Evolutionary conservation across 2,888 invertebrate genomes (phyloP).

Genomic region (Dicyrtomina minuta): DNA sequence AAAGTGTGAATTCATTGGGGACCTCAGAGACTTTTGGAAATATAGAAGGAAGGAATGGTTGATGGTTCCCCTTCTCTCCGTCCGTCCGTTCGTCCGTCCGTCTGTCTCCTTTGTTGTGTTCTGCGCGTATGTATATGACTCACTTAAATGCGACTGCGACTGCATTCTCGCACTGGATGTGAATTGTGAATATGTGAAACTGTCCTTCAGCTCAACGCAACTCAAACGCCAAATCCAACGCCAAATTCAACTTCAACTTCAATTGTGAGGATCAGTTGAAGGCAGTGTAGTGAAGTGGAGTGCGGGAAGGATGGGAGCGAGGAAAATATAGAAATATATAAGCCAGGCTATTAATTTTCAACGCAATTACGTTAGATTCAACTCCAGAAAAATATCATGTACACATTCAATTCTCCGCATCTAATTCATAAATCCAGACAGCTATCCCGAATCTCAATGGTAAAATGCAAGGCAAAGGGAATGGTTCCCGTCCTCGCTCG

Average conservation of each 20-base stretch:
- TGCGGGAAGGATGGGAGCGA: not conserved
- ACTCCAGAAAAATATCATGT: conserved; percentile 7
- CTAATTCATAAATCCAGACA: conserved; percentile 19
- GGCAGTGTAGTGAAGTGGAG: too few species aligned
- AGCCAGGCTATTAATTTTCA: conserved; percentile 33
- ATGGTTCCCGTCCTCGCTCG: too few species aligned
- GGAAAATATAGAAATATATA: conserved; percentile 21
- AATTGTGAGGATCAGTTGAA: too few species aligned
- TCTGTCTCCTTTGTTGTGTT: not conserved
- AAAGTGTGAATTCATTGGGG: conserved; percentile 34
- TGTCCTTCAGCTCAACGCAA: too few species aligned
- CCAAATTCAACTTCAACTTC: too few species aligned
- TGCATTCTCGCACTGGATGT: not conserved
- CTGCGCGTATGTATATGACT: too few species aligned
- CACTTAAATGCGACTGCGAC: not conserved
- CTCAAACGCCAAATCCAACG: too few species aligned
- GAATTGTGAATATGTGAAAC: too few species aligned
- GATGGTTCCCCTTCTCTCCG: not conserved
- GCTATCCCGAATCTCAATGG: too few species aligned
- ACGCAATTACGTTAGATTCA: conserved; percentile 27
- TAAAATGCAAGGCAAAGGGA: too few species aligned
- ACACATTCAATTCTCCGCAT: not conserved
- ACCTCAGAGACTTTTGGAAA: conserved; percentile 10
- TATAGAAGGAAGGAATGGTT: not conserved
- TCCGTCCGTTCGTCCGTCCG: not conserved